Evolutionary conservation across 2,797 vertebrate species (phyloP), one percentile per base, ranked within the genome.

Genomic region (Coregonus sp.): DNA sequence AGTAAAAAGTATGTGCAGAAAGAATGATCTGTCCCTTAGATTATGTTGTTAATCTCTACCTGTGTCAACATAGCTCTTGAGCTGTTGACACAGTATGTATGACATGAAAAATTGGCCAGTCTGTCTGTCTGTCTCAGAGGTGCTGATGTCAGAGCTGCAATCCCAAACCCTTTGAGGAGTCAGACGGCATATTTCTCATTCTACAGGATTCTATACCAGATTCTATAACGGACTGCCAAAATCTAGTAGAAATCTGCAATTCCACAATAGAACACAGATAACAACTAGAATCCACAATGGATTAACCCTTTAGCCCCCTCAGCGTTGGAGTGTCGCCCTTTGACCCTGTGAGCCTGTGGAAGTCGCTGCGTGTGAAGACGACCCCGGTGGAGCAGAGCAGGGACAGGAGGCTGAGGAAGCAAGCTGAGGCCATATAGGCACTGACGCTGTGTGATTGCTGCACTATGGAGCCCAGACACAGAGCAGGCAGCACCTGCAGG

Each of bases 381-480:
- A 96, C 93, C 84, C 89, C 92, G 72, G 92, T 93, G 5, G 95
- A 94, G 70, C 95, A 95, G 81, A 94, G 94, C 79, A 97, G 91
- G 72, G 95, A 95, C 1, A 96, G 88, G 5, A 96, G 75, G 2
- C 96, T 95, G 31, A 97, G 87, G 20, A 76, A 89, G 0, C 92
- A 93, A 0, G 96, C 94, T 0, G 93, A 94, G 35, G 86, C 92
- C 94, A 96, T 94, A 84, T 96, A 96, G 74, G 94, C 93, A 0
- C 92, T 94, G 83, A 96, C 95, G 0, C 94, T 96, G 80, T 94
- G 90, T 1, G 93, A 94, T 81, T 96, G 88, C 88, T 97, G 94
- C 12, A 97, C 96, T 0, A 96, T 88, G 11, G 90, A 93, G 40
- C 96, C 95, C 94, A 97, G 92, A 69, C 95, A 71, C 40, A 96